Percentiles rank a stretch among this genome's conserved stretches.
Conservation (phyloP, 2,113 vertebrate species). For the Chamaea fasciata region DNA sequence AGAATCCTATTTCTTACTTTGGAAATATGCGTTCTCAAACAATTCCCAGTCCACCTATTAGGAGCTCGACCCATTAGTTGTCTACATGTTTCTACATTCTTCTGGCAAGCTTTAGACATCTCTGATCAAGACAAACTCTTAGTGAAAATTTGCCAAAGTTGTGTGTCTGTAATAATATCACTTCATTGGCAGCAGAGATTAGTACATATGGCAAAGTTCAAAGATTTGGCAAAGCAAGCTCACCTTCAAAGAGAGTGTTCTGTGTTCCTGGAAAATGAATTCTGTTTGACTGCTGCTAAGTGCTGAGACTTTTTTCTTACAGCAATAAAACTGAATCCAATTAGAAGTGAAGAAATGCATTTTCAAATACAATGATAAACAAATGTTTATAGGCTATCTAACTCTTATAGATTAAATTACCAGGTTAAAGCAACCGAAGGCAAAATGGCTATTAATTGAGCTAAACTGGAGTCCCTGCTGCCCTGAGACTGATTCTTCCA, state of each 20-base stretch:
- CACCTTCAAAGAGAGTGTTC: slow-evolving; percentile 41
- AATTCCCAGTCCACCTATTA: slow-evolving; percentile 49
- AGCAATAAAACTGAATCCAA: slow-evolving; percentile 7
- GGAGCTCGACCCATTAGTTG: slow-evolving; percentile 39
- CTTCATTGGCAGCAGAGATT: background rate
- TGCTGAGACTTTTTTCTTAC: slow-evolving; percentile 1
- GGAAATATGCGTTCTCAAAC: slow-evolving; percentile 15
- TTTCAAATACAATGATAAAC: slow-evolving; percentile 24
- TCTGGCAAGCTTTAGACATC: slow-evolving; percentile 45
- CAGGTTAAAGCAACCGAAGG: background rate
- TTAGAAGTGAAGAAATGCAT: slow-evolving; percentile 22
- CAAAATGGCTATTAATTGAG: background rate
- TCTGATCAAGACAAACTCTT: slow-evolving; percentile 50
- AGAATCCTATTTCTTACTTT: background rate
- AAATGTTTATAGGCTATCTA: background rate
- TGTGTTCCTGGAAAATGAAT: slow-evolving; percentile 23
- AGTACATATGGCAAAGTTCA: slow-evolving; percentile 54
- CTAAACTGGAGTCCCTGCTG: background rate
- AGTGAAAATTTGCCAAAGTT: slow-evolving; percentile 55
- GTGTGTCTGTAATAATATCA: slow-evolving; percentile 46
- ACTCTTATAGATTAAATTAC: background rate
- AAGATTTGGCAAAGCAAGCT: slow-evolving; percentile 48
- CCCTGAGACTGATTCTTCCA: background rate
- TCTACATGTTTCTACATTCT: slow-evolving; percentile 4
- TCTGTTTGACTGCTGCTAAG: slow-evolving; percentile 40